phyloP scores from a whole-genome alignment of 2,113 vertebrate species.

The Heterotilapia buettikoferi region DNA sequence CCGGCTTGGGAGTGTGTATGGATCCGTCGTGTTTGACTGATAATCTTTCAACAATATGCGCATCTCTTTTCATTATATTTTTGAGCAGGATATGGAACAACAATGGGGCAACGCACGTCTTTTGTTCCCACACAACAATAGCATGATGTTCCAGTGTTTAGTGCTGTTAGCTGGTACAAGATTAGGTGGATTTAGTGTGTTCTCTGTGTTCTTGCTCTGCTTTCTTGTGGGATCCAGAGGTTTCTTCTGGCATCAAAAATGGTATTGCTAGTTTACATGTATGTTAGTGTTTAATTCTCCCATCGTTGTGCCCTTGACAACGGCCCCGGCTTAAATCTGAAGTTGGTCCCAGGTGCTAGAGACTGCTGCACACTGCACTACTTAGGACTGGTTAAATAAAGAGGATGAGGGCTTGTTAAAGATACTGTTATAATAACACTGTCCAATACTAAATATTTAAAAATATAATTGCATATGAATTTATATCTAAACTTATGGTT shows the following conservation, averaged over 20 bases:
- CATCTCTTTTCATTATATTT: neutral
- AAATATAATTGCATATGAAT: neutral
- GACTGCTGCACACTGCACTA: neutral
- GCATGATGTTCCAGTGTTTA: neutral
- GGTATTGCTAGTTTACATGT: neutral
- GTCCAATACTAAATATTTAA: neutral
- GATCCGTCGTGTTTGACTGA: neutral
- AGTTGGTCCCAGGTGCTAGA: neutral
- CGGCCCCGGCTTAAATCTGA: neutral
- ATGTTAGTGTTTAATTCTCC: neutral
- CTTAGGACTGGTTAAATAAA: neutral
- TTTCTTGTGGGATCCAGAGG: neutral
- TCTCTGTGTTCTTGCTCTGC: neutral
- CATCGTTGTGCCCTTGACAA: neutral
- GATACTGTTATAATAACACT: neutral
- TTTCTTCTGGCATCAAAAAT: neutral
- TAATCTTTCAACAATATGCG: neutral
- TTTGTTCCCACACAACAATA: neutral
- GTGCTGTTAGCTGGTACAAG: neutral
- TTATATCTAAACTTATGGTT: neutral
- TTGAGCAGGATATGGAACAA: neutral
- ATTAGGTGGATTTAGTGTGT: neutral
- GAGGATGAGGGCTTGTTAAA: neutral
- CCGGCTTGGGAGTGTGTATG: neutral
- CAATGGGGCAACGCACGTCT: neutral